phyloP scores from a whole-genome alignment of 2,797 vertebrate species.

The Melanotaenia nigrans region DNA sequence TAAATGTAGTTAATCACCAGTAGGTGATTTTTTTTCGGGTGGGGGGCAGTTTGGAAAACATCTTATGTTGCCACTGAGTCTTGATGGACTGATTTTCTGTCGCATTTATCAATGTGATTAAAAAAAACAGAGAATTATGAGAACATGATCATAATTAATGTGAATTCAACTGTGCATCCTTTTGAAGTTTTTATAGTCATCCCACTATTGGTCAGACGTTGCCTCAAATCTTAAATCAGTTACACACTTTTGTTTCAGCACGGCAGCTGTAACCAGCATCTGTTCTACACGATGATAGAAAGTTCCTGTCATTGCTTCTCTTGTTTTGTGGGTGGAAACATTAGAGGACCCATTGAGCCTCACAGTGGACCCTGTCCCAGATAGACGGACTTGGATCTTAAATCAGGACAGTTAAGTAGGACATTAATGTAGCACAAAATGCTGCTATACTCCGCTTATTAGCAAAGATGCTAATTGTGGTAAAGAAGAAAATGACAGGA shows the following conservation, averaged over 20 bases:
- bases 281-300: not conserved
- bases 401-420: constrained; percentile 71
- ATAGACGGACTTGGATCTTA: constrained; percentile 59
- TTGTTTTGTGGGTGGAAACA: not conserved
- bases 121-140: not conserved
- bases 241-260: not conserved
- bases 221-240: constrained; percentile 6
- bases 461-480: constrained; percentile 40
- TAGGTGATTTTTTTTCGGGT: too few relatives aligned
- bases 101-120: too few relatives aligned
- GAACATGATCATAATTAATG: not conserved
- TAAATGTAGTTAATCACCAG: too few relatives aligned
- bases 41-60: too few relatives aligned
- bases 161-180: not conserved
- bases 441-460: constrained; percentile 35
- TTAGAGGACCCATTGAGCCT: constrained; percentile 35
- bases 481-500: not conserved
- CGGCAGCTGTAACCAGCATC: not conserved
- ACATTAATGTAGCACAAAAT: constrained; percentile 47
- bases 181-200: not conserved
- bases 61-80: too few relatives aligned
- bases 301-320: not conserved
- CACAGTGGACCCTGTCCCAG: constrained; percentile 65
- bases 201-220: constrained; percentile 6
- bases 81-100: too few relatives aligned